Evolutionary conservation across 2,113 vertebrate species (phyloP).

Genomic region (Notothenia coriiceps): DNA sequence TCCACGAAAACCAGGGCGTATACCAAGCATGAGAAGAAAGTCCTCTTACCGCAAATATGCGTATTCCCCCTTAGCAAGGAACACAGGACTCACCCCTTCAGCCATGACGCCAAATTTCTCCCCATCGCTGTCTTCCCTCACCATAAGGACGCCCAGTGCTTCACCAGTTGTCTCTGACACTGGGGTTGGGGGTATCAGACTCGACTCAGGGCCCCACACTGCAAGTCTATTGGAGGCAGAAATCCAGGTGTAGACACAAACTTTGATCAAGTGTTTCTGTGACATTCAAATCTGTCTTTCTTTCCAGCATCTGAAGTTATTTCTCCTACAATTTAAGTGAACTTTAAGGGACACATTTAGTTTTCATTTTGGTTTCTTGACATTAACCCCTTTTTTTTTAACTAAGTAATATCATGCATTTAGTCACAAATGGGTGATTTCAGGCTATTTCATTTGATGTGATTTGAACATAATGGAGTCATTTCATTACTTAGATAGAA

Average conservation of each 20-base stretch:
- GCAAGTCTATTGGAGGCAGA: conserved; percentile 83
- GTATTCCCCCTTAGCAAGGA: conserved; percentile 80
- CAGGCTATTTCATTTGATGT: background rate
- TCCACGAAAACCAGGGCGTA: conserved; percentile 80
- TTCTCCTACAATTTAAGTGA: background rate
- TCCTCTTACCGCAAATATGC: conserved; percentile 80
- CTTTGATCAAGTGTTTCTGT: conserved; percentile 1
- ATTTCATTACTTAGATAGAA: conserved; percentile 24
- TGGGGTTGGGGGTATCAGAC: conserved; percentile 73
- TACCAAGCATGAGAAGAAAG: conserved; percentile 64
- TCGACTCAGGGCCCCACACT: conserved; percentile 75
- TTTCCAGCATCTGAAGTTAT: conserved; percentile 1
- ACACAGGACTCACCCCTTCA: conserved; percentile 81
- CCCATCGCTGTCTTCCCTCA: conserved; percentile 89
- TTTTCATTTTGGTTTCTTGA: background rate
- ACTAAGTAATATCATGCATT: background rate
- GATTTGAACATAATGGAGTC: conserved; percentile 27
- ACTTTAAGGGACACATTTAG: conserved; percentile 13
- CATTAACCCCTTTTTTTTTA: background rate
- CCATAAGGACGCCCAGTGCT: conserved; percentile 81
- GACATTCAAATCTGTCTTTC: background rate
- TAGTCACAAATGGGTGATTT: conserved; percentile 10
- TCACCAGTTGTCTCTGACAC: conserved; percentile 84
- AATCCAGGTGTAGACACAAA: conserved; percentile 81
- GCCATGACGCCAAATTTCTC: conserved; percentile 89